Conservation (phyloP, 2,888 invertebrate genomes). For the Drosophila incognita region DNA sequence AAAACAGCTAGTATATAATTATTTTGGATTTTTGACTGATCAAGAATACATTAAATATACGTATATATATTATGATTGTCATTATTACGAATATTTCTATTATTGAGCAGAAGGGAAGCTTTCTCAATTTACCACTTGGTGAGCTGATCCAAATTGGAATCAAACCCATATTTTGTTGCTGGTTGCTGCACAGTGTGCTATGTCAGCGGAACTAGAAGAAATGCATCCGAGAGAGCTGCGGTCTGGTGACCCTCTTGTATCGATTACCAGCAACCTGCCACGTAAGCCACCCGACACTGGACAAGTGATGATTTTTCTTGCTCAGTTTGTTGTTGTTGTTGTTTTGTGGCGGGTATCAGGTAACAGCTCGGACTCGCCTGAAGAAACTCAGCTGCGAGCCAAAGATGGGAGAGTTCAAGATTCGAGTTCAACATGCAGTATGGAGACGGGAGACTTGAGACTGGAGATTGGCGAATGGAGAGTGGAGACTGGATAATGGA, state of each 20-base stretch:
- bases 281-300: conserved; percentile 43
- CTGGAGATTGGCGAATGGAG: background rate
- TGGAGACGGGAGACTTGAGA: background rate
- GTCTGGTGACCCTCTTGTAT: conserved; percentile 56
- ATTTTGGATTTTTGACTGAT: background rate
- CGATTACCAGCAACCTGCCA: conserved; percentile 38
- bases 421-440: conserved; percentile 2
- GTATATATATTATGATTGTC: background rate
- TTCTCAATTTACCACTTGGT: background rate
- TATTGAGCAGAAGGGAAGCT: background rate
- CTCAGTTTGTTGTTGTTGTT: background rate
- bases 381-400: conserved; percentile 29
- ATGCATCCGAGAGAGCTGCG: conserved; percentile 48
- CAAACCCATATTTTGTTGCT: background rate
- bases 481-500: background rate
- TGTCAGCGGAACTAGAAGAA: conserved; percentile 44
- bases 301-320: conserved; percentile 12
- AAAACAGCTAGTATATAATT: background rate
- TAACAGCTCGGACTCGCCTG: conserved; percentile 47
- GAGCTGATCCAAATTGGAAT: conserved; percentile 1
- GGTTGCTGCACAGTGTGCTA: conserved; percentile 9
- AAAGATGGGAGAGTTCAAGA: conserved; percentile 10
- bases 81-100: background rate
- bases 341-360: conserved; percentile 19
- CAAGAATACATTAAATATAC: no score